Conservation (phyloP, 2,113 vertebrate genomes). For the Plectropomus leopardus region DNA sequence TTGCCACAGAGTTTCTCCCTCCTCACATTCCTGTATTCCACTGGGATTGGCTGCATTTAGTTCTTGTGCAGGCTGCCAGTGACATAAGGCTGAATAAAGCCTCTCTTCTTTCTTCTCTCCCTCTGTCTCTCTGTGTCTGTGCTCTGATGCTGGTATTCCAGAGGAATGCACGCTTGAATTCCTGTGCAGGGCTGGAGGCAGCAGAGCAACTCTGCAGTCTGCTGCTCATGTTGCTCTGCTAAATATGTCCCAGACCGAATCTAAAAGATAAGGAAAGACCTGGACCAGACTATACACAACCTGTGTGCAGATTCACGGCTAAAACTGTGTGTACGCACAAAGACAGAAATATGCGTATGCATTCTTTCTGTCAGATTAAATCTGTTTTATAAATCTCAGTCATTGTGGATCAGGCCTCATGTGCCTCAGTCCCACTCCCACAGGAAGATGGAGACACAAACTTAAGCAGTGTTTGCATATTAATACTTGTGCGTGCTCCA, state of each 20-base stretch:
- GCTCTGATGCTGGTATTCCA: conserved; percentile 68
- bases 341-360: no score
- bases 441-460: no score
- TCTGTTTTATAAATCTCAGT: no score
- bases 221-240: conserved; percentile 45
- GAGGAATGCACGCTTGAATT: conserved; percentile 77
- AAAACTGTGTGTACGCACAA: background rate
- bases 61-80: conserved; percentile 36
- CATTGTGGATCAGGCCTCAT: no score
- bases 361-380: no score
- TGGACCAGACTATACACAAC: background rate
- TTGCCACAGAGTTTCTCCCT: conserved; percentile 37
- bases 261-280: background rate
- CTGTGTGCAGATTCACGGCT: background rate
- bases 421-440: no score
- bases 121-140: conserved; percentile 20
- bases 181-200: conserved; percentile 56
- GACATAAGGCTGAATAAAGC: conserved; percentile 50
- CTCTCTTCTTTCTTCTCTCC: conserved; percentile 21
- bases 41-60: conserved; percentile 53
- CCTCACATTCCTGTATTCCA: conserved; percentile 57
- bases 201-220: conserved; percentile 36
- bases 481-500: no score
- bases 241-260: conserved; percentile 22
- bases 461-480: no score